Evolutionary conservation across 2,888 invertebrate species (phyloP).

Genomic region (Penaeus monodon): DNA sequence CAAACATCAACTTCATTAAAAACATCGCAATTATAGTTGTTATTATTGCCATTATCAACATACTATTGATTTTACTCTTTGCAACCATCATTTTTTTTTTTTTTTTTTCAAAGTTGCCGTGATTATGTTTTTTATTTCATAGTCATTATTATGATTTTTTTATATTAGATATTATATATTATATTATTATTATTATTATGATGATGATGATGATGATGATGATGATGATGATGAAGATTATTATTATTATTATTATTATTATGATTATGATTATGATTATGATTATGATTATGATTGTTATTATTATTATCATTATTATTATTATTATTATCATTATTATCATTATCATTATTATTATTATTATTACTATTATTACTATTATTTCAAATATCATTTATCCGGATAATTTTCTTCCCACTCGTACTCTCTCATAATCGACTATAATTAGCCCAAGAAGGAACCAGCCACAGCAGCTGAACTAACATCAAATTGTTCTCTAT

Average conservation of each 20-base stretch:
- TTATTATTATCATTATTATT: slow-evolving; percentile 2
- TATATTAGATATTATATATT: neutral
- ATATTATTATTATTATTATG: neutral
- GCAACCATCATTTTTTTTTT: no score
- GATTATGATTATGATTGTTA: neutral
- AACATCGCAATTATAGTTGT: no score
- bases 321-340: neutral
- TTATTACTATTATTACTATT: neutral
- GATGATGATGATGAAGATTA: no score
- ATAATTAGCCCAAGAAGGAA: no score
- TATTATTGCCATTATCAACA: no score
- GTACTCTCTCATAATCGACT: no score
- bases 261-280: neutral
- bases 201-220: no score
- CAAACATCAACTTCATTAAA: no score
- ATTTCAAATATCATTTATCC: neutral
- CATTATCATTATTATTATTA: neutral
- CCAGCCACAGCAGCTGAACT: no score
- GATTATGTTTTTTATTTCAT: neutral
- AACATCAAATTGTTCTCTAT: no score
- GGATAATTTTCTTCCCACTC: no score
- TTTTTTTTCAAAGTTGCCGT: neutral
- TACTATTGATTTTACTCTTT: no score
- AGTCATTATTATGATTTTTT: neutral
- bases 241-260: neutral